A percentile compares a stretch with the other conserved stretches of the same genome.
phyloP scores from a whole-genome alignment of 1,140 invertebrate species.

The Psilanteris sp. region DNA sequence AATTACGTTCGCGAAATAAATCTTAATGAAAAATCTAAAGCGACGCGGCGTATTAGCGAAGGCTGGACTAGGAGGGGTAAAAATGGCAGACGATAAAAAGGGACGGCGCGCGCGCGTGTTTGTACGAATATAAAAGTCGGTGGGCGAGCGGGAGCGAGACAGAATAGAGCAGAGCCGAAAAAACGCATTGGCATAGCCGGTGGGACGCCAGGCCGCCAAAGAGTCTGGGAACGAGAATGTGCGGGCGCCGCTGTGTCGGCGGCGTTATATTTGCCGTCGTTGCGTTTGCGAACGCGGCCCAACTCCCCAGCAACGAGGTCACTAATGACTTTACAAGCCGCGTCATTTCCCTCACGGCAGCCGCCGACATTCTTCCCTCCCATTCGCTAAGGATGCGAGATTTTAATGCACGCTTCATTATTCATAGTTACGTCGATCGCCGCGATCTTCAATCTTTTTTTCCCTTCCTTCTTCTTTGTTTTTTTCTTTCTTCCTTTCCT shows the following conservation, averaged over 20 bases:
- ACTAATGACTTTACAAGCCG: constrained; percentile 53
- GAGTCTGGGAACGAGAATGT: constrained; percentile 63
- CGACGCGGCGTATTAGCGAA: background rate
- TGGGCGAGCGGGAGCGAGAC: constrained; percentile 1
- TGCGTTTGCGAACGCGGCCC: constrained; percentile 53
- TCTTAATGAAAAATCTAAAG: constrained; percentile 17
- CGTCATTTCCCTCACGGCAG: constrained; percentile 50
- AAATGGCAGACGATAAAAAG: background rate
- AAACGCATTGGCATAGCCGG: constrained; percentile 60
- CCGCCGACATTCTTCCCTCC: constrained; percentile 11
- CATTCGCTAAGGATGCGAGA: constrained; percentile 10
- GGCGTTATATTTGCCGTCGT: constrained; percentile 56
- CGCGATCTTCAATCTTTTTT: constrained; percentile 1
- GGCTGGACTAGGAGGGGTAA: background rate
- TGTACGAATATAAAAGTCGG: constrained; percentile 14
- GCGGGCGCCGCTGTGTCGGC: constrained; percentile 62
- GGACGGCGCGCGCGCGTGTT: background rate
- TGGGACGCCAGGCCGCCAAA: constrained; percentile 60
- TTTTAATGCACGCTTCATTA: constrained; percentile 42
- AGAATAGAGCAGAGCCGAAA: constrained; percentile 37
- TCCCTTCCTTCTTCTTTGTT: too few relatives aligned
- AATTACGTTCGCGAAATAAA: too few relatives aligned
- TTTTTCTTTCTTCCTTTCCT: background rate
- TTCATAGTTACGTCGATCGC: constrained; percentile 36
- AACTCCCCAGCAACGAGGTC: constrained; percentile 52